Evolutionary conservation across 2,888 invertebrate genomes (phyloP), one percentile per base, ranked within the genome.

Genomic region (Caprella mutica): DNA sequence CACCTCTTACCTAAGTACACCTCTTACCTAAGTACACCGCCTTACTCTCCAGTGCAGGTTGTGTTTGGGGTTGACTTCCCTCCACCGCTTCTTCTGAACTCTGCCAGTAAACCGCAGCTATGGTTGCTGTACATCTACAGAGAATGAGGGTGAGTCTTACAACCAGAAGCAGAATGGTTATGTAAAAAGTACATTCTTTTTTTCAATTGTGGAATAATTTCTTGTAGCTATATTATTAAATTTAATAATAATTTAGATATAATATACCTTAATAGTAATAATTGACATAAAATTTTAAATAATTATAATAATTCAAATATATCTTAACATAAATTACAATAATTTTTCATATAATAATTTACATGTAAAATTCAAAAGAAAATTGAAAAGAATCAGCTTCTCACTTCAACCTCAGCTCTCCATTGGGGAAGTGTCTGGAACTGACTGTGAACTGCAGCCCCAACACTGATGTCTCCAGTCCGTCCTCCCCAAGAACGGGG

Each of bases 81-180:
- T 43, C 43, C 14, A 43, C 21, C 43, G 23, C 4, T 2, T 19
- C 19, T 21, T 43, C 43, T 14, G 43, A 43, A 43, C 43, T 43
- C 43, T 43, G 43, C 43, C 43, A 43, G 21, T 43, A 43, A 21
- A 43, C 43, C 14, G 43, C 43, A 17, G 21, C 43, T 21, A 43
- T 43, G 19, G 43, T 17, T 19, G 43, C 43, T 43, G 43, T 43
- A 19, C 43, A 43, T 43, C 43, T 43, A 5, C 19, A 43, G 14
- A 35, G 14, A 35, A 35, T 35, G 14, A 35, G 35, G 9, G 14
- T 14, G 12, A 14, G 14, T 12, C 12, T 12, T 9, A 14, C 35
- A 12, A 35, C 35, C 9, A 35, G 14, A 12, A 35, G 12, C 35
- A 14, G 14, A 35, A 12, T 12, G 12, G 14, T 35, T 35, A 35